Evolutionary conservation across 2,113 vertebrate species (phyloP), one percentile per base, ranked within the genome.

Genomic region (Hippocampus barbouri): DNA sequence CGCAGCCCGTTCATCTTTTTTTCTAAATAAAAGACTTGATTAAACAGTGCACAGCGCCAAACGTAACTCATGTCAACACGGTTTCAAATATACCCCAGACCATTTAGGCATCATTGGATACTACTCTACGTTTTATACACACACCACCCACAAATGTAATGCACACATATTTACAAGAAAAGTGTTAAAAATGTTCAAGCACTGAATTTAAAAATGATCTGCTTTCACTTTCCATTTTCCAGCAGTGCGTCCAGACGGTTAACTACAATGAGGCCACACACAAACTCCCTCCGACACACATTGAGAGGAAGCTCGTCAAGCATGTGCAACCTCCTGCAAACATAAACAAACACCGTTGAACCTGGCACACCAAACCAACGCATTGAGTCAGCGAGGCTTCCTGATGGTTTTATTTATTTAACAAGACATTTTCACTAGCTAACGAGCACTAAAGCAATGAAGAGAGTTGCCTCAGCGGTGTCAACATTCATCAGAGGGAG

Each of bases 381-480:
- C 20, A 43, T 27, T 47, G 12, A 25, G 43, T 25, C 20, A 49
- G 65, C 43, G 9, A 2, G 21, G 23, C 23, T 18, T 47, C 43
- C n/a, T 27, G 43, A 45, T 67, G 77, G 66, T 34, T 34, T 4
- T 34, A 34, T 34, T 4, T 38, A 38, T 60, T 38, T 72, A 57
- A 10, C 12, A 8, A 61, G 80, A 85, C 84, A 74, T 68, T 79
- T 89, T 85, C 65, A 87, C 25, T 27, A 73, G 18, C 7, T 15
- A 43, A 76, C n/a, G 53, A 20, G 47, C 65, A 73, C 79, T 27
- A 83, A 73, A 43, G 61, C 53, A 4, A 16, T 27, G 34, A 38
- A 18, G 2, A 23, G 6, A 2, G 38, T 69, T 62, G 47, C 51
- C 14, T 53, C 16, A 59, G 67, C 75, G 72, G 69, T 15, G 6